Evolutionary conservation across 1,140 invertebrate genomes (phyloP).

Genomic region (Aphis craccivora): DNA sequence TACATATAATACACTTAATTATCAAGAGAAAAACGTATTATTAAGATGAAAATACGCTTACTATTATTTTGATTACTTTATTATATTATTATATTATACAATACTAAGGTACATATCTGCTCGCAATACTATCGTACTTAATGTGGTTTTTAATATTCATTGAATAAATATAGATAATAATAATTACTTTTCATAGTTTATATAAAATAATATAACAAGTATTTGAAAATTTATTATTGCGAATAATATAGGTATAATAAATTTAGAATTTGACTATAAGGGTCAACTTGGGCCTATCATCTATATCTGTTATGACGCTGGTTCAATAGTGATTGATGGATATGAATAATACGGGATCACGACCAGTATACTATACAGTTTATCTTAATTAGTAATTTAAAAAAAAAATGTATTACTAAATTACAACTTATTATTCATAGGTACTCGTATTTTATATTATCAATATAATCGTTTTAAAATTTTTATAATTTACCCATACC

Average conservation of each 20-base stretch:
- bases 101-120: background rate
- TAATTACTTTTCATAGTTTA: background rate
- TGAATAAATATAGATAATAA: background rate
- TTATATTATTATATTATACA: background rate
- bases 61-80: background rate
- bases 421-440: no score
- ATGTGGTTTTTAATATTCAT: no score
- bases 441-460: no score
- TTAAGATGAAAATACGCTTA: background rate
- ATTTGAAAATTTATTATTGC: background rate
- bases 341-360: background rate
- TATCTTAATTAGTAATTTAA: no score
- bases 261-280: background rate
- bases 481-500: no score
- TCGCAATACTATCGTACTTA: background rate
- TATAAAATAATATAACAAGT: no score
- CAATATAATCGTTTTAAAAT: no score
- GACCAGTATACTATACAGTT: no score
- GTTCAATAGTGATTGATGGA: background rate
- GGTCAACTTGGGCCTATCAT: background rate
- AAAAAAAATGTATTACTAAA: no score
- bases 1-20: background rate
- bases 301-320: background rate
- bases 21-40: background rate
- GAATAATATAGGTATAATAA: background rate